A percentile compares a stretch with the other conserved stretches of the same genome.
Evolutionary conservation across 2,113 vertebrate genomes (phyloP).

Genomic region (Chionis minor): DNA sequence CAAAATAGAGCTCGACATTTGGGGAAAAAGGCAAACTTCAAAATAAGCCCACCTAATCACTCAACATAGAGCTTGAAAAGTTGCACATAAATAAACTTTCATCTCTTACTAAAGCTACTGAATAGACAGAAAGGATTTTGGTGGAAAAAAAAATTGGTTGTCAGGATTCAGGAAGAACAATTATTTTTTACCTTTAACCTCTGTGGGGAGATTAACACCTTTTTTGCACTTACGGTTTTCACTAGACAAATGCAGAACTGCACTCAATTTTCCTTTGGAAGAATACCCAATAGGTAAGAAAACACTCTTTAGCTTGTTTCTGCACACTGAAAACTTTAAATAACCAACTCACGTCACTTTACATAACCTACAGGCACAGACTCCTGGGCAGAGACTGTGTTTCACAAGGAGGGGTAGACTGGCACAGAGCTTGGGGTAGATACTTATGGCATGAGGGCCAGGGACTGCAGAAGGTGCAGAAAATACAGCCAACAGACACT

Average conservation of each 20-base stretch:
- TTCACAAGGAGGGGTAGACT: not conserved
- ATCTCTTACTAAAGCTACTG: not conserved
- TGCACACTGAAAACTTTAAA: not conserved
- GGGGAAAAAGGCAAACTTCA: not conserved
- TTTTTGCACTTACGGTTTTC: not conserved
- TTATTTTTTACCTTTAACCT: not conserved
- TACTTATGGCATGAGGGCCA: not conserved
- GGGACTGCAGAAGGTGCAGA: not conserved
- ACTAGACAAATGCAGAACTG: not conserved
- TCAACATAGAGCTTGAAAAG: not conserved
- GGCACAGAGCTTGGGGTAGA: not conserved
- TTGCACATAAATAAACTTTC: not conserved
- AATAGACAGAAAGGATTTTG: not conserved
- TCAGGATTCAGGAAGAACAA: not conserved
- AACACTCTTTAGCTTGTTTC: not conserved
- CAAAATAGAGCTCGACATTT: slow-evolving; percentile 19
- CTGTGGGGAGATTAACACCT: not conserved
- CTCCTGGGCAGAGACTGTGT: not conserved
- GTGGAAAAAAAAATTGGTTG: not conserved
- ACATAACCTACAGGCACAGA: not conserved
- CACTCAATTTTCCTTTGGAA: not conserved
- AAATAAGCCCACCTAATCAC: not conserved
- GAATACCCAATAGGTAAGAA: not conserved
- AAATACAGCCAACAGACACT: not conserved
- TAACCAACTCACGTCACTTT: not conserved